Percentiles rank a stretch among this genome's conserved stretches.
Conservation (phyloP, 2,797 vertebrate species). For the Lophius americanus region DNA sequence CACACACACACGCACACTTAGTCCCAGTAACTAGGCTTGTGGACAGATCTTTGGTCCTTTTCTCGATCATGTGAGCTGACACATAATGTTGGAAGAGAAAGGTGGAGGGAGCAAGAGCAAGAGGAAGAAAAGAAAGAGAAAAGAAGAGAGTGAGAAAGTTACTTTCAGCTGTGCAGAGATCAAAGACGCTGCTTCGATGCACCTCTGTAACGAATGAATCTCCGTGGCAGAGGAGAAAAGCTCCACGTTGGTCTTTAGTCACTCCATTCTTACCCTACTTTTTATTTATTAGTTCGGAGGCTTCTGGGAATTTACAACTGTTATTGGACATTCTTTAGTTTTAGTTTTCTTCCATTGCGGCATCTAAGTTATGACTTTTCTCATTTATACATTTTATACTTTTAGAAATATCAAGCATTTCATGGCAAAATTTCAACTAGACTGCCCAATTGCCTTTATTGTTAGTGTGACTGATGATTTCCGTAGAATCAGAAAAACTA, state of each 20-base stretch:
- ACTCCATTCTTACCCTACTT: too few relatives aligned
- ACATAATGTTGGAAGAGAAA: constrained; percentile 24
- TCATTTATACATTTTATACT: neutral
- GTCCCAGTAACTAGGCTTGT: constrained; percentile 49
- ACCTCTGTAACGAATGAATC: constrained; percentile 19
- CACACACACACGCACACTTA: constrained; percentile 22
- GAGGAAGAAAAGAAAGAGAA: constrained; percentile 2
- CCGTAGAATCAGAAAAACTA: too few relatives aligned
- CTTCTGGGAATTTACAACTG: too few relatives aligned
- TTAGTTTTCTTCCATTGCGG: too few relatives aligned
- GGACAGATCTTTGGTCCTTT: constrained; percentile 74
- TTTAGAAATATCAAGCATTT: too few relatives aligned
- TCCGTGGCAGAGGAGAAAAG: constrained; percentile 10
- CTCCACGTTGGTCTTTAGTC: constrained; percentile 19
- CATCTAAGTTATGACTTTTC: neutral
- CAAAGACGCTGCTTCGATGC: constrained; percentile 46
- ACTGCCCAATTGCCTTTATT: too few relatives aligned
- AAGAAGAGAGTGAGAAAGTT: constrained; percentile 16
- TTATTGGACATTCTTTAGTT: too few relatives aligned
- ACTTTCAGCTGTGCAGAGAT: constrained; percentile 49
- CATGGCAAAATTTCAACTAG: too few relatives aligned
- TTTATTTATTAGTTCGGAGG: too few relatives aligned
- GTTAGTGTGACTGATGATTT: too few relatives aligned
- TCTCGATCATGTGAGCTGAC: constrained; percentile 57
- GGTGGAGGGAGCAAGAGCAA: too few relatives aligned